phyloP scores from a whole-genome alignment of 2,888 invertebrate genomes.

The Anagyrus pseudococci region DNA sequence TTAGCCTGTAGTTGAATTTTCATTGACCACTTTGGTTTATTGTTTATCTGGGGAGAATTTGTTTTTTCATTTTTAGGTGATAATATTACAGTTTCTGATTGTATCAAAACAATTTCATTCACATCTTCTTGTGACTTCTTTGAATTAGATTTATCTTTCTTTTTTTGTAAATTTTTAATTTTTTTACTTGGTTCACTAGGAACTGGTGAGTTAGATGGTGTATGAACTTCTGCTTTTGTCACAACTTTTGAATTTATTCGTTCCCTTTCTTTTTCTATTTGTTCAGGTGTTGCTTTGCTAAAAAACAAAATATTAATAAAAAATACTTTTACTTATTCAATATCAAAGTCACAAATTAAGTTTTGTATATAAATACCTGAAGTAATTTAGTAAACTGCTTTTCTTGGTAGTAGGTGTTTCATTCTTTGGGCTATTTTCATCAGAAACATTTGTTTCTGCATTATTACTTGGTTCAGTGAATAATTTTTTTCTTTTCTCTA shows the following conservation, averaged over 20 bases:
- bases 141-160: conserved; percentile 24
- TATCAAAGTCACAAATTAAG: conserved; percentile 1
- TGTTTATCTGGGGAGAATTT: conserved; percentile 21
- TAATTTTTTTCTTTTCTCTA: conserved; percentile 69
- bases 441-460: background rate
- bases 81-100: conserved; percentile 40
- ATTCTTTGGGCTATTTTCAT: conserved; percentile 28
- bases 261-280: conserved; percentile 43
- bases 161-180: conserved; percentile 3
- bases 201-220: conserved; percentile 31
- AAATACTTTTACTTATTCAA: conserved; percentile 2
- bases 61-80: conserved; percentile 16
- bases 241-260: conserved; percentile 43
- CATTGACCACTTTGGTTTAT: conserved; percentile 50
- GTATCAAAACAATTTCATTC: conserved; percentile 42
- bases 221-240: conserved; percentile 53
- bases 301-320: conserved; percentile 19
- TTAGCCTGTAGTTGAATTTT: conserved; percentile 48
- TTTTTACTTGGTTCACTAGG: background rate
- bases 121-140: conserved; percentile 30
- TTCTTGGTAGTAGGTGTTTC: conserved; percentile 20
- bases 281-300: conserved; percentile 46
- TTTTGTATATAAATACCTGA: conserved; percentile 48
- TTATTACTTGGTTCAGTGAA: conserved; percentile 64
- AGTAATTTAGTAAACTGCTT: conserved; percentile 50